A percentile compares a stretch with the other conserved stretches of the same genome.
Conservation (phyloP, 2,797 vertebrate genomes). For the Dermochelys coriacea region DNA sequence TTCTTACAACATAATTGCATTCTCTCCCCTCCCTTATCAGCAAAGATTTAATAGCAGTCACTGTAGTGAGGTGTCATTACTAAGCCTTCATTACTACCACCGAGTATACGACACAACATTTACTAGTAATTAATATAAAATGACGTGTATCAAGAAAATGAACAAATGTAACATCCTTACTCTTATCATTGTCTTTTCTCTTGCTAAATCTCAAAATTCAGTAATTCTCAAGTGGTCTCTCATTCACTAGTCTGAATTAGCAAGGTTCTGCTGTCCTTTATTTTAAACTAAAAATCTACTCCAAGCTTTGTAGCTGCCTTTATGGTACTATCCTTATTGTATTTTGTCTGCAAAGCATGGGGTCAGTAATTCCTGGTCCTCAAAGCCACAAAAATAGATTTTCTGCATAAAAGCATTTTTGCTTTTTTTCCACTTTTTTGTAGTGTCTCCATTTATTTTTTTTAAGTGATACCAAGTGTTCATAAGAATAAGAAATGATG, state of each 20-base stretch:
- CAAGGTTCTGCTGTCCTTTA: slow-evolving; percentile 32
- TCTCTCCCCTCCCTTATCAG: slow-evolving; percentile 46
- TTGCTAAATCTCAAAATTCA: slow-evolving; percentile 29
- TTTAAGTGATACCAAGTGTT: not conserved
- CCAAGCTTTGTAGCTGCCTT: slow-evolving; percentile 2
- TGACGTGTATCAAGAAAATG: slow-evolving; percentile 60
- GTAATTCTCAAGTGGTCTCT: slow-evolving; percentile 61
- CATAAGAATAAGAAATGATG: not conserved
- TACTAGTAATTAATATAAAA: slow-evolving; percentile 75
- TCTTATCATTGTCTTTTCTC: slow-evolving; percentile 59
- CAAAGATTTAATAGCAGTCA: slow-evolving; percentile 59
- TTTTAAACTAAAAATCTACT: slow-evolving; percentile 45
- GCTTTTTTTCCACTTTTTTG: rapidly evolving
- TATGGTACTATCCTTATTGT: slow-evolving; percentile 35
- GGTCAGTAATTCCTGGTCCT: not conserved
- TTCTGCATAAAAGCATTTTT: not conserved
- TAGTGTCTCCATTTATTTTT: not conserved
- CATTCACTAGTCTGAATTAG: slow-evolving; percentile 57
- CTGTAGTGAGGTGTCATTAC: slow-evolving; percentile 51
- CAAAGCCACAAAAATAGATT: not conserved
- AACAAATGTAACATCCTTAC: slow-evolving; percentile 40
- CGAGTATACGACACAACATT: slow-evolving; percentile 63
- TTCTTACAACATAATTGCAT: slow-evolving; percentile 54
- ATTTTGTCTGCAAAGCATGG: slow-evolving; percentile 12
- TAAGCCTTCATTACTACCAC: slow-evolving; percentile 57